Percentiles rank a stretch among this genome's conserved stretches.
phyloP scores from a whole-genome alignment of 1,140 invertebrate genomes.

The Monomorium pharaonis region DNA sequence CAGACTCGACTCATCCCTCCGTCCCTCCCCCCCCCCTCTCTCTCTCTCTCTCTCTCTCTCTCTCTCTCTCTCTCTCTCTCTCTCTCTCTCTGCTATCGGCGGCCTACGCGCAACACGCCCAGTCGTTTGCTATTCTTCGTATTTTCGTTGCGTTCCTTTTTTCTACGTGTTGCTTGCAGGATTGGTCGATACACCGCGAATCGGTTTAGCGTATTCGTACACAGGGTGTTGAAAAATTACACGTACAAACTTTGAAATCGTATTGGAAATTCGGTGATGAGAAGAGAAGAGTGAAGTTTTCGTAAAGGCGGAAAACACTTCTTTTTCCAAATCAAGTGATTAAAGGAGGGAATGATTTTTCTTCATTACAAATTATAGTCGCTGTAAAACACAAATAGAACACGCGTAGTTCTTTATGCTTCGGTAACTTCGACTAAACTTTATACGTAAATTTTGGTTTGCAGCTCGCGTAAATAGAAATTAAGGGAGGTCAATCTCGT shows the following conservation, averaged over 20 bases:
- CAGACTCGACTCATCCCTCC: constrained; percentile 61
- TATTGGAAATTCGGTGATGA: background rate
- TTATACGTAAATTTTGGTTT: background rate
- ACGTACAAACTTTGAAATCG: constrained; percentile 19
- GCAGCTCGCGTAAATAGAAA: background rate
- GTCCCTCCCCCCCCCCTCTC: background rate
- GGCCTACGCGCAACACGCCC: constrained; percentile 54
- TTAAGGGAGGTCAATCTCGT: background rate
- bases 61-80: constrained; percentile 12
- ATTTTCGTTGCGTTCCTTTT: constrained; percentile 40
- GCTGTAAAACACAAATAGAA: background rate
- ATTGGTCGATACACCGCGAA: constrained; percentile 45
- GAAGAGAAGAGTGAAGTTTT: too few relatives aligned
- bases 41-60: background rate
- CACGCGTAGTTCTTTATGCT: background rate
- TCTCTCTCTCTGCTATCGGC: constrained; percentile 53
- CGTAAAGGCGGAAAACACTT: background rate
- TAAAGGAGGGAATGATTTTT: background rate
- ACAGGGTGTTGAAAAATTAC: constrained; percentile 44
- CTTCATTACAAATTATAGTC: background rate
- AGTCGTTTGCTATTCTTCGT: constrained; percentile 55
- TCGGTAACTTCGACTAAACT: background rate
- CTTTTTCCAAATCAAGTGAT: constrained; percentile 1
- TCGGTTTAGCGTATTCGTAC: constrained; percentile 22
- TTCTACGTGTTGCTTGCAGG: constrained; percentile 48